Evolutionary conservation across 1,140 invertebrate species (phyloP).

Genomic region (Epicauta chinensis): DNA sequence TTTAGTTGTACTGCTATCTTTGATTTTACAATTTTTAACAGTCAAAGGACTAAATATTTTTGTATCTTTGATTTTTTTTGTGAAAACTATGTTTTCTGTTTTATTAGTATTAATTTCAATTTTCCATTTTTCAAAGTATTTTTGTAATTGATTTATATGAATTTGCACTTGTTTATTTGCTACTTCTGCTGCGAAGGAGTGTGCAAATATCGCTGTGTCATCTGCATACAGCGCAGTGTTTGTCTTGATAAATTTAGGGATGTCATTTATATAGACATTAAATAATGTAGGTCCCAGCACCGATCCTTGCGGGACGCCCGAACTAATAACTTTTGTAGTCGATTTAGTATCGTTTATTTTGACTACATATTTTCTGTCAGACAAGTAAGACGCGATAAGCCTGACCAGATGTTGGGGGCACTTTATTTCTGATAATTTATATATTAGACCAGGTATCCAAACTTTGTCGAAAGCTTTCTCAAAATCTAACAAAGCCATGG

Average conservation of each 20-base stretch:
- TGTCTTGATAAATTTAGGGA: no score
- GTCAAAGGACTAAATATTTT: conserved; percentile 1
- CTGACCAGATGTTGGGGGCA: conserved; percentile 20
- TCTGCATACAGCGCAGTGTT: no score
- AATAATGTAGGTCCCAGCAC: conserved; percentile 22
- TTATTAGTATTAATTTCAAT: conserved; percentile 31
- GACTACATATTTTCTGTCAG: conserved; percentile 28
- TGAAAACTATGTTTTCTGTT: conserved; percentile 28
- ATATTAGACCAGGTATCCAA: conserved; percentile 33
- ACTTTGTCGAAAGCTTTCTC: conserved; percentile 34
- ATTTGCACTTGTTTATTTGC: no score
- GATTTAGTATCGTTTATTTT: conserved; percentile 20
- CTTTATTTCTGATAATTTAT: conserved; percentile 25
- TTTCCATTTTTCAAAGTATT: no score
- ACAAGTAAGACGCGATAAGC: conserved; percentile 27
- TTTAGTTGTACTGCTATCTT: background rate
- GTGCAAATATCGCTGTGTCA: no score
- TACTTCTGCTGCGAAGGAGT: no score
- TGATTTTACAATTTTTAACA: background rate
- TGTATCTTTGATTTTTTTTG: conserved; percentile 8
- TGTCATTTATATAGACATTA: no score
- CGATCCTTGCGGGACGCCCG: conserved; percentile 11
- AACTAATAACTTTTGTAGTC: conserved; percentile 3
- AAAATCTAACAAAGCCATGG: background rate
- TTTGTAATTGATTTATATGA: no score